A percentile compares a stretch with the other conserved stretches of the same genome.
These are phyloP conservation scores for Harpalus rufipes DNA, from an alignment of 2,888 invertebrate species.

Conservation along the genomic window DNA sequence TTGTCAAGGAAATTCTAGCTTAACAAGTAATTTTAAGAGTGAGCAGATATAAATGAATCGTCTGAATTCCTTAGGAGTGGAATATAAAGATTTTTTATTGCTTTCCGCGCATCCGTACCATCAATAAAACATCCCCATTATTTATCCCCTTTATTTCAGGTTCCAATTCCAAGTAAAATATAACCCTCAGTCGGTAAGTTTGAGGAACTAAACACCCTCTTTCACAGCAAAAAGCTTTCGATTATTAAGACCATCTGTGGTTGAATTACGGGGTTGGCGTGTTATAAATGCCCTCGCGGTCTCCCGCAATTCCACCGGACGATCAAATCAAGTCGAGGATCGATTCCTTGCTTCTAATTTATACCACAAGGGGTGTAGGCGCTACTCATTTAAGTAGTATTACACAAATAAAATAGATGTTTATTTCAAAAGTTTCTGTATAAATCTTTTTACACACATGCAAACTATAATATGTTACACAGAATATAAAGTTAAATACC, in stretches of 20 bases:
- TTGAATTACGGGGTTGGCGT: conserved; percentile 10
- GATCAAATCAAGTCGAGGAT: conserved; percentile 17
- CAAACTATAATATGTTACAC: too few relatives aligned
- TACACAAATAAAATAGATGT: too few relatives aligned
- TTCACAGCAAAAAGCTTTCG: conserved; percentile 26
- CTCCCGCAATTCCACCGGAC: conserved; percentile 2
- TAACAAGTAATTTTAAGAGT: not conserved
- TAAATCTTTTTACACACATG: too few relatives aligned
- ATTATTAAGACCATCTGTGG: conserved; percentile 38
- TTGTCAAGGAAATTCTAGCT: not conserved
- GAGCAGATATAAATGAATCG: not conserved
- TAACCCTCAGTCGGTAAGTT: conserved; percentile 18
- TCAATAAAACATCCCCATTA: conserved; percentile 32
- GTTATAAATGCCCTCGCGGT: conserved; percentile 16
- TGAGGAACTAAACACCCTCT: conserved; percentile 13
- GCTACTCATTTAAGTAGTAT: not conserved
- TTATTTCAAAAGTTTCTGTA: too few relatives aligned
- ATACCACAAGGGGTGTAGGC: not conserved
- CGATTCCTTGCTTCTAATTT: conserved; percentile 13
- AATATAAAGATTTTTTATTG: conserved; percentile 13
- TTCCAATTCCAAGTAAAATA: conserved; percentile 18
- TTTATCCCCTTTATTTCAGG: conserved; percentile 17
- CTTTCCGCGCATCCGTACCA: not conserved
- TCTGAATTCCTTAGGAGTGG: not conserved
- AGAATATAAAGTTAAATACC: too few relatives aligned